Evolutionary conservation across 2,888 invertebrate species (phyloP), one percentile per base, ranked within the genome.

Genomic region (Lagria hirta): DNA sequence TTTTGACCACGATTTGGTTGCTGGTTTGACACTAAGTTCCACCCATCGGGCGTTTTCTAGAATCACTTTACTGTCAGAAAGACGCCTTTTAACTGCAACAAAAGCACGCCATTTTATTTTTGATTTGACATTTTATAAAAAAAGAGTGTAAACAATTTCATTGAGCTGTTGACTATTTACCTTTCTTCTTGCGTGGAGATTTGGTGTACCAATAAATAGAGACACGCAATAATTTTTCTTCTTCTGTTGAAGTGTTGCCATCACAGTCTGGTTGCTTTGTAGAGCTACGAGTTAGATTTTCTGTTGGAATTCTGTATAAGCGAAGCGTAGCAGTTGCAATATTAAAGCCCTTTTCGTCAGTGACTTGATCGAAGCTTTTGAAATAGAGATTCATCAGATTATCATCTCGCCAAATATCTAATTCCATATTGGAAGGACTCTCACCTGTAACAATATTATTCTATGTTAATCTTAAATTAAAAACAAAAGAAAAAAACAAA

Each of bases 201-300:
- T 74, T 74, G 2, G 76, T 78, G 60, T 80, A 80, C 70, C 76
- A 78, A 52, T 77, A 81, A 29, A 80, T 73, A 1, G 80, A 78
- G 42, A 80, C 75, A 44, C 79, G 70, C 35, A 80, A 71, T 49
- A 77, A 71, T 56, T 74, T 76, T 26, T 80, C 79, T 13, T 76
- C 77, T 27, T 73, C 71, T 10, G 69, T 40, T n/a, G 48, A 37
- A 3, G 43, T 50, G 7, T 32, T 34, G 6, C 29, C 53, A 33
- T 54, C 65, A 48, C 50, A 58, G 50, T 57, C 57, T 16, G 44
- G 51, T 24, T 42, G 56, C 46, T 48, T 67, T 4, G 38, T 12
- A 3, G 40, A 30, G 6, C 34, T 34, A 29, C 51, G 55, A 3
- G 70, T 69, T 3, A 54, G 44, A 44, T 72, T 73, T 35, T 73